Evolutionary conservation across 2,888 invertebrate genomes (phyloP), one percentile per base, ranked within the genome.

Genomic region (Athrips mouffetella): DNA sequence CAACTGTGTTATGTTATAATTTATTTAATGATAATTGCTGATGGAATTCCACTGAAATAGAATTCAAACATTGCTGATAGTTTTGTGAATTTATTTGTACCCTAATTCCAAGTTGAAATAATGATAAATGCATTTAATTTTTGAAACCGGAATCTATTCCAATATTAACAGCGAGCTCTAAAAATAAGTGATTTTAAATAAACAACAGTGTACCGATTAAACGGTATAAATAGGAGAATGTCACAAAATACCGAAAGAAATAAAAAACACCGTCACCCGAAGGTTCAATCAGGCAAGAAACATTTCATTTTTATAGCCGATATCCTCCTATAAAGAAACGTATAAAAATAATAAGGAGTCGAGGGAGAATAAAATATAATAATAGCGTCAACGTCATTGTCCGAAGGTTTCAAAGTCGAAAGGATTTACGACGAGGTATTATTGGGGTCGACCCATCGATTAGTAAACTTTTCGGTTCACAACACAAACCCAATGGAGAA

Each of bases 281-380:
- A 64, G 72, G 76, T 73, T 79, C 83, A 83, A 85, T 84, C 83
- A 80, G 74, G 78, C 77, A 76, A 73, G 73, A 75, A 70, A 76
- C 76, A 78, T 82, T 80, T 76, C 75, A 63, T 70, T 80, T 81
- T 84, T 83, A 83, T 79, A 70, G 76, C 69, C 79, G 75, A 81
- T 83, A 74, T 77, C 72, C 71, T 76, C 73, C 70, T 74, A 82
- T 76, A 78, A 79, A 78, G 76, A 80, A 75, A 76, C 70, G 70
- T 76, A 80, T 82, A 78, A 83, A 82, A 84, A 84, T 85, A 85
- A 85, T 85, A 83, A 83, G 81, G 72, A 75, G 73, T 69, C 68
- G 73, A 64, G 66, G 71, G 71, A 73, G 73, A 81, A 84, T 83
- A 83, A 83, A 80, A 82, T 78, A 80, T 80, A 83, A 81, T 80